Conservation (phyloP, 2,888 invertebrate genomes). For the Stenurella melanura region DNA sequence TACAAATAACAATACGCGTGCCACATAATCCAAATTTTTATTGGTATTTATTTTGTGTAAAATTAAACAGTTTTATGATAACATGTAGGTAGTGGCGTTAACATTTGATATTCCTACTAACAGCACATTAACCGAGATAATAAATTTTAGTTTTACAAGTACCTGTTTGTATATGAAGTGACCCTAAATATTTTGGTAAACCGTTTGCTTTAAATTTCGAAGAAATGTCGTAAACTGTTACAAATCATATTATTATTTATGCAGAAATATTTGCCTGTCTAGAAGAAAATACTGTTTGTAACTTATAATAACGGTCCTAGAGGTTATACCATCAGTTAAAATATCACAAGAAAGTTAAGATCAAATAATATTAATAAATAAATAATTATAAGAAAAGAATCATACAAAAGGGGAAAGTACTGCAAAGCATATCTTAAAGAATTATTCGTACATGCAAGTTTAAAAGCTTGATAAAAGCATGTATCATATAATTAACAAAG, state of each 20-base stretch:
- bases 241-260: neutral
- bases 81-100: neutral
- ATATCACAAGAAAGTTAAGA: too few species aligned
- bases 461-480: too few species aligned
- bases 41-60: neutral
- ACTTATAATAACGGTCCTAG: too few species aligned
- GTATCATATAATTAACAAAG: too few species aligned
- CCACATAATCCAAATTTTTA: neutral
- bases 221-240: neutral
- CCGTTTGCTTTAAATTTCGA: neutral
- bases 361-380: too few species aligned
- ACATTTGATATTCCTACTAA: neutral
- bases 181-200: neutral
- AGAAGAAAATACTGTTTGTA: too few species aligned
- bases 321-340: too few species aligned
- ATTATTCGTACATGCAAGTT: too few species aligned
- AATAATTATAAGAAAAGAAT: too few species aligned
- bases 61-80: neutral
- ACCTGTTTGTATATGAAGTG: neutral
- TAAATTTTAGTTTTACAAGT: neutral
- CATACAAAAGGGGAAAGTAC: too few species aligned
- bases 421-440: too few species aligned
- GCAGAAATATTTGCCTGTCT: too few species aligned
- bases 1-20: neutral
- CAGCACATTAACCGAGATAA: neutral